A percentile compares a stretch with the other conserved stretches of the same genome.
Conservation (phyloP, 2,113 vertebrate genomes). For the Takifugu bimaculatus region DNA sequence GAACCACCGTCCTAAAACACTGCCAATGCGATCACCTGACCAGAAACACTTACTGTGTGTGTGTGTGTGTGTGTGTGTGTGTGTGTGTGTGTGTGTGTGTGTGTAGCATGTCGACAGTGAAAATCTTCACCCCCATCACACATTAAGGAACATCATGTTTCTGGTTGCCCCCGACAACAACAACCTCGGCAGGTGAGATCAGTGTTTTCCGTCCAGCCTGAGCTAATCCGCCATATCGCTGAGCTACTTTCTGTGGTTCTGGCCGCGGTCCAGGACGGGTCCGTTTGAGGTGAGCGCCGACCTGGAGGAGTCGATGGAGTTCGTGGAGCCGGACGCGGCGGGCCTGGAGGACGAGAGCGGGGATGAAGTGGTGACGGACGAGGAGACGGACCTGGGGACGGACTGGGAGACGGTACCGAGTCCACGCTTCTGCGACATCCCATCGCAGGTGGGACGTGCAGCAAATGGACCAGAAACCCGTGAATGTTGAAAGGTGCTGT, state of each 20-base stretch:
- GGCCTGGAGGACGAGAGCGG: constrained; percentile 89
- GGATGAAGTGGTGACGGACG: constrained; percentile 86
- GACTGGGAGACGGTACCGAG: constrained; percentile 99
- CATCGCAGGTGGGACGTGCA: constrained; percentile 75
- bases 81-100: constrained; percentile 2
- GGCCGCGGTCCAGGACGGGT: constrained; percentile 78
- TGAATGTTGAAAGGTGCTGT: background rate
- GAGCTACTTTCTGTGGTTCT: background rate
- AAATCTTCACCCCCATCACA: constrained; percentile 93
- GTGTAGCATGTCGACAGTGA: constrained; percentile 90
- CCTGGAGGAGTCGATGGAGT: constrained; percentile 97
- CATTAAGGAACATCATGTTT: constrained; percentile 97
- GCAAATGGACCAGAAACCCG: background rate
- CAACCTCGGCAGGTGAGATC: constrained; percentile 90
- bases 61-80: constrained; percentile 1
- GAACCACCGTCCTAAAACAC: background rate
- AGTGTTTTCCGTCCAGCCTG: background rate
- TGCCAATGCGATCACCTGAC: too few species aligned
- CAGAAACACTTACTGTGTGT: background rate
- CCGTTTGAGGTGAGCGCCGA: constrained; percentile 91
- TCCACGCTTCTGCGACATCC: constrained; percentile 96
- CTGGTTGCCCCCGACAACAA: constrained; percentile 87
- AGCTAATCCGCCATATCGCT: background rate
- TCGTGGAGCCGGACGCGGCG: constrained; percentile 85
- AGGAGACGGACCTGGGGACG: constrained; percentile 94